Base-by-base conservation (phyloP, 2,888 invertebrate genomes). In the Acanthosepion lycidas region DNA sequence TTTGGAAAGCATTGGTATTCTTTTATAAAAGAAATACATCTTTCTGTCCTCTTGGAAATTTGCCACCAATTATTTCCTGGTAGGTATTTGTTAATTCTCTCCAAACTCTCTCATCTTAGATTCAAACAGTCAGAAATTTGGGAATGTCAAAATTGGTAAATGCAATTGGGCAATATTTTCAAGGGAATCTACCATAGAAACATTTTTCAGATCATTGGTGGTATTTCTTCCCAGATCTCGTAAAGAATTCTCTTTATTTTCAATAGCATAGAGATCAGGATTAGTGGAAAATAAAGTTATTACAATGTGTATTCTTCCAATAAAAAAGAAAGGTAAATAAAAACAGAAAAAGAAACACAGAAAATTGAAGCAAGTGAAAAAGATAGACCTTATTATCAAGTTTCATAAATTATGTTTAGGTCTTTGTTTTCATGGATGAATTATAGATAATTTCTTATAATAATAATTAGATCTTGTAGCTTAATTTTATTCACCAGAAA, bases 61-160 rank as follows among this genome's bases (percentile, higher is more conserved):
- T 78, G 78, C 78, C 78, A 78, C n/a, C 9, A 78, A 78, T 78
- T 78, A 78, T 78, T 78, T 33, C 78, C 78, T 18, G 78, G 15
- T 78, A 78, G 78, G 78, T n/a, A 78, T 78, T 78, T 78, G n/a
- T 78, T 78, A 78, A 78, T 78, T 78, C 9, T 78, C n/a, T 78
- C 15, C 78, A 12, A 78, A 15, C 33, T 78, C 78, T 78, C 78
- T 78, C 33, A 78, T 78, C 78, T 78, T 78, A 18, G 78, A 78
- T 78, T n/a, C 78, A 78, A 78, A 78, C 78, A 78, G 78, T 33
- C 33, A n/a, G 78, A 78, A 78, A 33, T 78, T 78, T 78, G 78
- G 78, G 78, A 26, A 78, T 78, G 78, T n/a, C 78, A 78, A 78
- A 78, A 78, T 78, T 78, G 78, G 78, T 78, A 33, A 78, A 78